Evolutionary conservation across 2,797 vertebrate species (phyloP).

Genomic region (Meda fulgida): DNA sequence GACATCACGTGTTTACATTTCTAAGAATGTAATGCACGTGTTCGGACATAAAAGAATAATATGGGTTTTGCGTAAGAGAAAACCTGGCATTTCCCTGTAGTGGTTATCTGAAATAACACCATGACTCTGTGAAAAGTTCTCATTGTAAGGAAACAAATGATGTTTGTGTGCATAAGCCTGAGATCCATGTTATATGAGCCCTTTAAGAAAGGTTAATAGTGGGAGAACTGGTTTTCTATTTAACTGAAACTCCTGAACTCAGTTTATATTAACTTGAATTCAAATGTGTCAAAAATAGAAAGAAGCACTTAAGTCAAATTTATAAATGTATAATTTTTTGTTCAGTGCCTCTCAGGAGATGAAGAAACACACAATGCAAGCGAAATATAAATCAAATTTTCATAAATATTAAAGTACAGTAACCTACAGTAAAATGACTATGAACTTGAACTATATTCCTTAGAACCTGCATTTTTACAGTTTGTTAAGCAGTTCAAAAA

Average conservation of each 20-base stretch:
- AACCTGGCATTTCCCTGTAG: background rate
- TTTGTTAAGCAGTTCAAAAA: background rate
- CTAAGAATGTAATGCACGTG: background rate
- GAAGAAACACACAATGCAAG: background rate
- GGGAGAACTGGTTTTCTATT: background rate
- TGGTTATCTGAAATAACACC: background rate
- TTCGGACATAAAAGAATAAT: background rate
- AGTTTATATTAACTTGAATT: background rate
- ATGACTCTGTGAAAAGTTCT: background rate
- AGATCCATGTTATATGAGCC: background rate
- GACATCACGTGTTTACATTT: conserved; percentile 17
- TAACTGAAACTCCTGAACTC: background rate
- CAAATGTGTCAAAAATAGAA: background rate
- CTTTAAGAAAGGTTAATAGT: background rate
- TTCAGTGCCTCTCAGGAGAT: background rate
- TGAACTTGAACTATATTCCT: background rate
- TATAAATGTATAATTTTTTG: background rate
- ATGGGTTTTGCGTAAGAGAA: background rate
- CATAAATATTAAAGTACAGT: background rate
- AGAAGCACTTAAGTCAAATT: background rate
- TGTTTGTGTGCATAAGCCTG: background rate
- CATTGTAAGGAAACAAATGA: background rate
- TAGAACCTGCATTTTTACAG: background rate
- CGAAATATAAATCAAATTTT: background rate
- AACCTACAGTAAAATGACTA: background rate